Evolutionary conservation across 2,797 vertebrate genomes (phyloP).

Genomic region (Dromococcyx pavoninus): DNA sequence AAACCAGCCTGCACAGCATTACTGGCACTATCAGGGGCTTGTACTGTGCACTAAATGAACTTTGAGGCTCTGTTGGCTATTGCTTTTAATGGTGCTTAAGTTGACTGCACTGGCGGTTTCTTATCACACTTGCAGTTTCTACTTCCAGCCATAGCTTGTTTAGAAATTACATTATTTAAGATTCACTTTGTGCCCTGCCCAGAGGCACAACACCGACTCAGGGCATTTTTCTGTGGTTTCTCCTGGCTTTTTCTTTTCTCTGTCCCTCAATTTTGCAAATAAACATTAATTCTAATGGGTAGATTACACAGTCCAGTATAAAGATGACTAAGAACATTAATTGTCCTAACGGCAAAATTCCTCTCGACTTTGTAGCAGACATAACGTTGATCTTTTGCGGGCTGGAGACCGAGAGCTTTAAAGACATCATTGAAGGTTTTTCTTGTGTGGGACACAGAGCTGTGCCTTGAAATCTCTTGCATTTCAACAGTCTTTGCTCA

Average conservation of each 20-base stretch:
- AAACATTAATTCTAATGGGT: not conserved
- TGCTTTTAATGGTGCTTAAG: not conserved
- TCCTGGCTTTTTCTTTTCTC: not conserved
- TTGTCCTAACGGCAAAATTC: not conserved
- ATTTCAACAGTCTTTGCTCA: not conserved
- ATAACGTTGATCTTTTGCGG: not conserved
- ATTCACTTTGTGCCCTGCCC: constrained; percentile 6
- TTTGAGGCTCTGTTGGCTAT: not conserved
- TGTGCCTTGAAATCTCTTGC: not conserved
- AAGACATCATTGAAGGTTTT: not conserved
- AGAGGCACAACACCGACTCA: not conserved
- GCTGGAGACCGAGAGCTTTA: not conserved
- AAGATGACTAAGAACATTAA: not conserved
- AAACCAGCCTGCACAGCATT: not conserved
- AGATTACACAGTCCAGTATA: not conserved
- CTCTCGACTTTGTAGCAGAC: not conserved
- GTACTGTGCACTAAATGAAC: not conserved
- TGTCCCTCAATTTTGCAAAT: not conserved
- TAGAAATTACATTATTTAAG: constrained; percentile 55
- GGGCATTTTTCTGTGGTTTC: constrained; percentile 7
- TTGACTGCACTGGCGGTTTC: not conserved
- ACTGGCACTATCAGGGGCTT: not conserved
- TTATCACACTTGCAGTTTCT: not conserved
- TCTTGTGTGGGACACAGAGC: not conserved
- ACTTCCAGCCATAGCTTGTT: constrained; percentile 1